phyloP scores from a whole-genome alignment of 2,113 vertebrate species.

The Rissa tridactyla region DNA sequence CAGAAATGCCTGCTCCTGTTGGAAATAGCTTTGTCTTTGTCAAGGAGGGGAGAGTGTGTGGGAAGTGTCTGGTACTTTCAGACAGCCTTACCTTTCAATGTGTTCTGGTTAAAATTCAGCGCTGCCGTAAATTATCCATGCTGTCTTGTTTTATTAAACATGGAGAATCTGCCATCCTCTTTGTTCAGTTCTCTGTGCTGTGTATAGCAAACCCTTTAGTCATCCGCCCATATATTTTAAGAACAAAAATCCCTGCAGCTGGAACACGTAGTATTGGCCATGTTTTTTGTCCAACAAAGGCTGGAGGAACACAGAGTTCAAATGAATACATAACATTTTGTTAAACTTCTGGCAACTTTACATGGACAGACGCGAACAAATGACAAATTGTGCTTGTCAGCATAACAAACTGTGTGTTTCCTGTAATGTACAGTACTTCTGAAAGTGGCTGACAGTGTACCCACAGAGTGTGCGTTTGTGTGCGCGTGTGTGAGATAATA shows the following conservation, averaged over 20 bases:
- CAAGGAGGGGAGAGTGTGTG: neutral
- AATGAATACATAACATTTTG: slow-evolving; percentile 59
- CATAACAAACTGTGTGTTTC: neutral
- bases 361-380: slow-evolving; percentile 14
- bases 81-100: neutral
- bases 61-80: neutral
- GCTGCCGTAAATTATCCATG: neutral
- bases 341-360: slow-evolving; percentile 50
- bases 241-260: slow-evolving; percentile 30
- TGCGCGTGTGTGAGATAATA: no score
- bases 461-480: neutral
- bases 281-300: slow-evolving; percentile 40
- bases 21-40: neutral
- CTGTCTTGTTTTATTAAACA: neutral
- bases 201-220: neutral
- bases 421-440: neutral
- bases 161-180: neutral
- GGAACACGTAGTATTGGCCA: neutral
- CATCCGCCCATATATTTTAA: slow-evolving; percentile 3
- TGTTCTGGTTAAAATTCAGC: neutral
- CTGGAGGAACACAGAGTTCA: slow-evolving; percentile 70
- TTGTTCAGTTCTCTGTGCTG: neutral
- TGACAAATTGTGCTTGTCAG: slow-evolving; percentile 17
- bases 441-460: neutral
- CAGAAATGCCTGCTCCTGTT: neutral